Conservation (phyloP, 2,113 vertebrate genomes). For the Oryzias curvinotus region DNA sequence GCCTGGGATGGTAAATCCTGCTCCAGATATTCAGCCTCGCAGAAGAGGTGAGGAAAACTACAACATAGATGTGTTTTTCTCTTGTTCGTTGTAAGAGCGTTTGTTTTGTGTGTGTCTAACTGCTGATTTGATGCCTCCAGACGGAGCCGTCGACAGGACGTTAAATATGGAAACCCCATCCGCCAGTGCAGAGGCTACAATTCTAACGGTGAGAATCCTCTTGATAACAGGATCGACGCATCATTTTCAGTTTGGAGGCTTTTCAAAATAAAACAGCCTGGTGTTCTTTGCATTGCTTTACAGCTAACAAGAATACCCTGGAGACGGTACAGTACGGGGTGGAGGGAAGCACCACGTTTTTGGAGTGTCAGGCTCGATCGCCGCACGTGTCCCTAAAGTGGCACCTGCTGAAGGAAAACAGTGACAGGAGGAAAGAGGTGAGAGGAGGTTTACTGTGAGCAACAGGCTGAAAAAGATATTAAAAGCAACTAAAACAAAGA, state of each 20-base stretch:
- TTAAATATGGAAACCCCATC: slow-evolving; percentile 85
- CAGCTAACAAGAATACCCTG: slow-evolving; percentile 91
- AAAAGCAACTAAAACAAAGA: too few species aligned
- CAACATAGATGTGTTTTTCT: too few species aligned
- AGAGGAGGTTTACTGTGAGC: slow-evolving; percentile 17
- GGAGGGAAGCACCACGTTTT: slow-evolving; percentile 92
- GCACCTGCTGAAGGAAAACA: slow-evolving; percentile 94
- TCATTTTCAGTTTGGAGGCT: background rate
- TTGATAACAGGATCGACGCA: background rate
- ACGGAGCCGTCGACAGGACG: slow-evolving; percentile 84
- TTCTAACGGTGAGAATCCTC: slow-evolving; percentile 76
- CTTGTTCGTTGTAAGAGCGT: too few species aligned
- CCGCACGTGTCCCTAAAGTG: slow-evolving; percentile 94
- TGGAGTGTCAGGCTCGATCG: slow-evolving; percentile 94
- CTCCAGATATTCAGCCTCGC: slow-evolving; percentile 93
- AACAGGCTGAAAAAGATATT: too few species aligned
- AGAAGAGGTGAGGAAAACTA: slow-evolving; percentile 86
- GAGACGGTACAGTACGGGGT: slow-evolving; percentile 93
- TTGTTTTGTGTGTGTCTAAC: slow-evolving; percentile 7
- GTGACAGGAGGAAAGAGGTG: slow-evolving; percentile 95
- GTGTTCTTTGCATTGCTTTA: background rate
- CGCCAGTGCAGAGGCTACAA: slow-evolving; percentile 85
- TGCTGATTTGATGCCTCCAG: slow-evolving; percentile 61
- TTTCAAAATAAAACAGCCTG: background rate
- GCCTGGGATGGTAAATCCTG: slow-evolving; percentile 98